phyloP scores from a whole-genome alignment of 2,113 vertebrate species.

The Hippocampus abdominalis region DNA sequence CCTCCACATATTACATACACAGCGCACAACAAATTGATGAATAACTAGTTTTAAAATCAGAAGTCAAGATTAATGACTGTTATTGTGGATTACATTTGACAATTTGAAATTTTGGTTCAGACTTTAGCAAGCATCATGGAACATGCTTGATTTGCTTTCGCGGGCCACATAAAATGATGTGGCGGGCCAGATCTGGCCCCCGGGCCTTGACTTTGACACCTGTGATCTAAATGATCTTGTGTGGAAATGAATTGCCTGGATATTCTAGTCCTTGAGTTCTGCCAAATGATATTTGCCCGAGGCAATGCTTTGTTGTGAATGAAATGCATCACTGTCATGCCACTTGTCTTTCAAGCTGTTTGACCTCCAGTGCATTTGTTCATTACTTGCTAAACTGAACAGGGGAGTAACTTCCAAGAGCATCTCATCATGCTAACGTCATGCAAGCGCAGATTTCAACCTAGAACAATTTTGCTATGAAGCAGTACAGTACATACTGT shows the following conservation, averaged over 20 bases:
- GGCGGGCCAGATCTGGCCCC: too few species aligned
- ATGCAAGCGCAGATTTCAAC: too few species aligned
- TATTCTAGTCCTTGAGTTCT: background rate
- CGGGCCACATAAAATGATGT: too few species aligned
- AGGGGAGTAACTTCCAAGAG: background rate
- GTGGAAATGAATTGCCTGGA: slow-evolving; percentile 25
- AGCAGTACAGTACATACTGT: too few species aligned
- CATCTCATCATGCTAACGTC: slow-evolving; percentile 33
- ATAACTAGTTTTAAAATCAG: too few species aligned
- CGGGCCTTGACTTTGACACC: too few species aligned
- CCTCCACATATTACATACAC: too few species aligned
- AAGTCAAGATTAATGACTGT: too few species aligned
- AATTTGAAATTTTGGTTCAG: slow-evolving; percentile 32
- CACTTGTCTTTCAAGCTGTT: background rate
- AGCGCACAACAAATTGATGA: too few species aligned
- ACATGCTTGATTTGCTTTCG: too few species aligned
- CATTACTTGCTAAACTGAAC: background rate
- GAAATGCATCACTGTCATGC: background rate
- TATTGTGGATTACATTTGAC: too few species aligned
- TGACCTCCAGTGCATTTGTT: background rate
- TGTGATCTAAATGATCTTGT: background rate
- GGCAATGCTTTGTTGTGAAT: background rate
- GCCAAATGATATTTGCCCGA: background rate
- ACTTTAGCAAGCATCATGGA: background rate
- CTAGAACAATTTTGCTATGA: too few species aligned